Evolutionary conservation across 2,888 invertebrate genomes (phyloP), one percentile per base, ranked within the genome.

Genomic region (Synergus umbraculus): DNA sequence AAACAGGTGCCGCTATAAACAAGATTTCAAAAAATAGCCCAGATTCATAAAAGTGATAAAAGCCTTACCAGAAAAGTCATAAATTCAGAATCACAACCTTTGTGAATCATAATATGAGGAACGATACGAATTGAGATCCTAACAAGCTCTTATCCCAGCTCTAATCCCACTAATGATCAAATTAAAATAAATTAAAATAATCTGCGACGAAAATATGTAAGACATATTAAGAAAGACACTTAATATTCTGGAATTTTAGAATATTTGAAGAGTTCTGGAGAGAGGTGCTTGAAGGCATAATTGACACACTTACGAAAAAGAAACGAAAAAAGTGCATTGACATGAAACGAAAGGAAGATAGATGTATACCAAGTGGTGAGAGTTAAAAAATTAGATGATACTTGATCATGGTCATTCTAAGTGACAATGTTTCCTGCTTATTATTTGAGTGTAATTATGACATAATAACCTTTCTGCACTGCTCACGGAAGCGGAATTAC

Each of bases 11-110:
- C 9, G 7, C 46, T 54, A 12, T 10, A 54, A n/a, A 44, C 2
- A 22, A 46, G 22, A 73, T 73, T 73, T 73, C 54, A 37, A 22
- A n/a, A 73, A 73, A 54, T n/a, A 41, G 43, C 43, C 66, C 9
- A n/a, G 37, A 15, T 18, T 18, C 43, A n/a, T 43, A 41, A 37
- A 18, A 66, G 15, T 43, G 37, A 37, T 37, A 37, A 37, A 37
- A 37, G 37, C 37, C 43, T 66, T 63, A 12, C 5, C 5, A 22
- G 2, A 63, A 63, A 63, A 29, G 22, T 1, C 5, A 29, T 4
- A 29, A 29, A 29, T 29, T 29, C 13, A 22, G 12, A 29, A 22
- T 29, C 13, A 10, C 29, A 58, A 58, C n/a, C 9, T 58, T 4
- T 8, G 7, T 18, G 10, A 58, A 58, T 10, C n/a, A 58, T 10